Conservation (phyloP, 2,888 invertebrate genomes). For the Tenthredo livida region DNA sequence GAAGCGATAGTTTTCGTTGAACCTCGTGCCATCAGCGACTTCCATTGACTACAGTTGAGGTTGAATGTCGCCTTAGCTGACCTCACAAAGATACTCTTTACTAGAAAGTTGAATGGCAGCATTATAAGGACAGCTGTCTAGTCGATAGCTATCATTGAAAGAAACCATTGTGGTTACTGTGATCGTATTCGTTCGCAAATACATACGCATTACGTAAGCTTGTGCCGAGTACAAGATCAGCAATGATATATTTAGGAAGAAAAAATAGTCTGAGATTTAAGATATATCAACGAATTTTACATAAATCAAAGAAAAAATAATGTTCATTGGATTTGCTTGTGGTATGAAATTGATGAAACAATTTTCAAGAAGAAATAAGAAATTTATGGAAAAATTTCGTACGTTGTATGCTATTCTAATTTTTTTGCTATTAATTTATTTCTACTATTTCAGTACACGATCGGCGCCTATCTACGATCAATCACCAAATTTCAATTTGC, state of each 20-base stretch:
- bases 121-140: slow-evolving; percentile 47
- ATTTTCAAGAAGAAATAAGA: background rate
- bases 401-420: background rate
- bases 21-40: slow-evolving; percentile 4
- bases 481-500: background rate
- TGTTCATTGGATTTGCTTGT: too few relatives aligned
- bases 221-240: background rate
- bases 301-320: background rate
- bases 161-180: slow-evolving; percentile 19
- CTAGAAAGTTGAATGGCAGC: slow-evolving; percentile 33
- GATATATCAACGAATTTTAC: background rate
- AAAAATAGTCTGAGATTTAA: background rate
- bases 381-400: background rate
- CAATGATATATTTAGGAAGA: background rate
- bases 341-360: too few relatives aligned
- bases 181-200: background rate
- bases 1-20: background rate
- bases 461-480: slow-evolving; percentile 20
- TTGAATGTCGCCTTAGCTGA: slow-evolving; percentile 44
- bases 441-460: slow-evolving; percentile 27
- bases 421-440: background rate
- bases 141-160: slow-evolving; percentile 43
- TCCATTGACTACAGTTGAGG: background rate
- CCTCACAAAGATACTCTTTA: slow-evolving; percentile 36
- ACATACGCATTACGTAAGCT: background rate